A percentile compares a stretch with the other conserved stretches of the same genome.
These are phyloP conservation scores for Odontamblyopus lacepedii DNA, from an alignment of 2,797 vertebrate genomes.

Conservation along the genomic window DNA sequence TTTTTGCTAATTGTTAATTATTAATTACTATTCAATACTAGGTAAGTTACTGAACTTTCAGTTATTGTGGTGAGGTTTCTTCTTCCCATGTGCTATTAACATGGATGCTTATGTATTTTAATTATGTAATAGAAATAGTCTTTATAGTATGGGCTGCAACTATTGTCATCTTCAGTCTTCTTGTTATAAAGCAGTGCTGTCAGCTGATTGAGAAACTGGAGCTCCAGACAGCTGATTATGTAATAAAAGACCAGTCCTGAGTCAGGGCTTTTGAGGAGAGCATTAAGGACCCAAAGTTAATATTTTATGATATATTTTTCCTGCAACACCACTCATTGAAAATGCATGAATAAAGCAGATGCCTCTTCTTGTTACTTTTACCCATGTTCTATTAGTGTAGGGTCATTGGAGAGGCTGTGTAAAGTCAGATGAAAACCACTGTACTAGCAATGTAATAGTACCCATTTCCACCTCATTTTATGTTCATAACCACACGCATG, in stretches of 20 bases:
- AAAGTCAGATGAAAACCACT: slow-evolving; percentile 11
- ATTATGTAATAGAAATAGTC: not conserved
- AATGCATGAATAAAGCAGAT: slow-evolving; percentile 45
- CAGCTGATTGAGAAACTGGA: slow-evolving; percentile 36
- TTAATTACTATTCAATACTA: too few relatives aligned
- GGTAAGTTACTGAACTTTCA: slow-evolving; percentile 28
- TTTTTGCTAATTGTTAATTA: not conserved
- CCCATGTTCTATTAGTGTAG: slow-evolving; percentile 22
- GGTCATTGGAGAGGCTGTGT: slow-evolving; percentile 24
- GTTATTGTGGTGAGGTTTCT: slow-evolving; percentile 21
- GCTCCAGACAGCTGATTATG: slow-evolving; percentile 59
- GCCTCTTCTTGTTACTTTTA: slow-evolving; percentile 31
- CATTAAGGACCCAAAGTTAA: slow-evolving; percentile 58
- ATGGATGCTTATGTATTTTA: not conserved
- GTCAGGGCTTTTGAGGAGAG: slow-evolving; percentile 35
- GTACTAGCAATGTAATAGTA: slow-evolving; percentile 4
- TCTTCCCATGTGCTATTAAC: not conserved
- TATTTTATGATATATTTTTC: slow-evolving; percentile 68
- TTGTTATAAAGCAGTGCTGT: slow-evolving; percentile 9
- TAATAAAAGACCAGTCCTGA: slow-evolving; percentile 54
- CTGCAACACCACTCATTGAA: slow-evolving; percentile 52
- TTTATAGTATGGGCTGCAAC: not conserved
- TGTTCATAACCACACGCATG: slow-evolving; percentile 54
- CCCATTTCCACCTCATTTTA: slow-evolving; percentile 46
- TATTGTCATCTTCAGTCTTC: not conserved